phyloP scores from a whole-genome alignment of 2,113 vertebrate species.

The Centropristis striata region DNA sequence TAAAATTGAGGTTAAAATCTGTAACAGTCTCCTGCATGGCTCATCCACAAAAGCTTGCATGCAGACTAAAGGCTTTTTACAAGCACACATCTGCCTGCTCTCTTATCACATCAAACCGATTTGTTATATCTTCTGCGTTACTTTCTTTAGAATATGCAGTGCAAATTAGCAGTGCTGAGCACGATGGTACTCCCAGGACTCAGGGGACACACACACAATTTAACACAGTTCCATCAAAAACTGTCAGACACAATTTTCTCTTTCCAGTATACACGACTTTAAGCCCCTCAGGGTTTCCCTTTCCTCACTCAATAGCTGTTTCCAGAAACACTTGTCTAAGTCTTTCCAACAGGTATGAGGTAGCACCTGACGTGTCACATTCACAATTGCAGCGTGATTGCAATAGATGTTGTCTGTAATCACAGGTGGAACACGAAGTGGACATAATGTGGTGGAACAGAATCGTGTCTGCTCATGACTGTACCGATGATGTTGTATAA shows the following conservation, averaged over 20 bases:
- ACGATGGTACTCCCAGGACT: neutral
- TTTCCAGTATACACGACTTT: neutral
- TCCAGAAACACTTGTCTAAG: neutral
- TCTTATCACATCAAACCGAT: slow-evolving; percentile 1
- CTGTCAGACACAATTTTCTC: neutral
- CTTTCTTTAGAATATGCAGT: neutral
- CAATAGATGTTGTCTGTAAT: neutral
- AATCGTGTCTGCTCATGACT: neutral
- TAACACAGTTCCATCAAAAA: neutral
- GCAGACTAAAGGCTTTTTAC: neutral
- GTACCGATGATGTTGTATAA: neutral
- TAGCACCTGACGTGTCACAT: neutral
- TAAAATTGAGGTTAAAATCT: neutral
- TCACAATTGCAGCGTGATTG: neutral
- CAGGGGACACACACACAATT: neutral
- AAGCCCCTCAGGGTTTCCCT: neutral
- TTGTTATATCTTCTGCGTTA: neutral
- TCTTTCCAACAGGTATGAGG: neutral
- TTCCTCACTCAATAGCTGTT: neutral
- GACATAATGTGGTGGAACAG: neutral
- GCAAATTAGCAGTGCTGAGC: neutral
- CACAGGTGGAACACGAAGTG: too few relatives aligned
- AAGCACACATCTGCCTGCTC: too few relatives aligned
- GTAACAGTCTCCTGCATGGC: neutral
- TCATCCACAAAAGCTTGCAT: neutral